Base-by-base conservation (phyloP, 2,797 vertebrate species). In the Molossus molossus region DNA sequence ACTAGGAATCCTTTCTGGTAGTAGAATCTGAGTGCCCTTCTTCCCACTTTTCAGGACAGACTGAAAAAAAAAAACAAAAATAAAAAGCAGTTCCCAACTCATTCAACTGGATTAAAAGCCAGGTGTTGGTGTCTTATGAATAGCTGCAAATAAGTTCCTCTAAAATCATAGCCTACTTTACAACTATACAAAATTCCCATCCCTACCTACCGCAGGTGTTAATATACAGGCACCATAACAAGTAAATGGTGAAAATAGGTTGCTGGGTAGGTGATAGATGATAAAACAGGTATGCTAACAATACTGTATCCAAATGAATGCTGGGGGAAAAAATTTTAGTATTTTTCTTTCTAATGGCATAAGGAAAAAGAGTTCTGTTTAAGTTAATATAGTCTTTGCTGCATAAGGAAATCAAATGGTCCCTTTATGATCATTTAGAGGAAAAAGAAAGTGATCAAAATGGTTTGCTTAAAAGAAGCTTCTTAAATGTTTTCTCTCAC, bases 311-410 rank as follows among this genome's bases (percentile, higher is more conserved):
- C 72, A 81, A 53, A 55, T 53, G 81, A 33, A 90, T 6, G 25
- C 33, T 50, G 12, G 64, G 21, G 33, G 6, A 7, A 33, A 25
- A 87, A 23, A 67, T 11, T 67, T 72, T 50, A 83, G 20, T 72
- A 23, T 79, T 92, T 89, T 92, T 90, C 79, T 95, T 91, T 94
- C 89, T 93, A 79, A 88, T 87, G 75, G 67, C 20, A 20, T 29
- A 67, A 86, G 53, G 25, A 94, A 20, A 37, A 79, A 87, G 40
- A 88, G 9, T 21, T 94, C 76, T 90, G 17, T 87, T 62, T 57
- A n/a, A 94, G 64, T 9, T 17, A 87, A 92, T 79, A 91, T 40
- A 67, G n/a, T 84, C 85, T 94, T 79, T 33, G 12, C 87, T 93
- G 80, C 64, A 20, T 87, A 81, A 0, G 82, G 64, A 90, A 88